A percentile compares a stretch with the other conserved stretches of the same genome.
phyloP scores from a whole-genome alignment of 2,797 vertebrate genomes.

The Chelon auratus region DNA sequence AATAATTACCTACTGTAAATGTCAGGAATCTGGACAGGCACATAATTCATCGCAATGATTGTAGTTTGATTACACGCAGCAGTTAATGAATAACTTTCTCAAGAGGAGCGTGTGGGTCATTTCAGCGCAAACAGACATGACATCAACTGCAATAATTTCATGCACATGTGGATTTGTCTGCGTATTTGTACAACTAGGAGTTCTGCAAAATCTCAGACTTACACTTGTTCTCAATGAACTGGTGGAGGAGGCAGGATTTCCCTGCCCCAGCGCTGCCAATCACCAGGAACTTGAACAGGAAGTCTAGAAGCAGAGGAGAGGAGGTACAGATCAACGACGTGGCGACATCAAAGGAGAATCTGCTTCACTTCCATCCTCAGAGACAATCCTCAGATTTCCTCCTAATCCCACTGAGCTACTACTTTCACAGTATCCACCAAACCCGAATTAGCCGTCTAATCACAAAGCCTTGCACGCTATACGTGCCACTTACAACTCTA shows the following conservation, averaged over 20 bases:
- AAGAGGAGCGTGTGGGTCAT: not conserved
- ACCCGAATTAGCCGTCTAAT: constrained; percentile 61
- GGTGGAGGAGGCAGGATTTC: constrained; percentile 96
- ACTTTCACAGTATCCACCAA: constrained; percentile 37
- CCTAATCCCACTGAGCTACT: constrained; percentile 62
- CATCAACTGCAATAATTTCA: constrained; percentile 10
- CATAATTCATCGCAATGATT: not conserved
- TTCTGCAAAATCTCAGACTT: constrained; percentile 63
- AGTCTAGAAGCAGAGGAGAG: constrained; percentile 85
- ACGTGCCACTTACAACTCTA: constrained; percentile 28
- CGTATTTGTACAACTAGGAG: constrained; percentile 1
- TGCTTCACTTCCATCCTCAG: constrained; percentile 32
- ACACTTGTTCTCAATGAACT: constrained; percentile 98
- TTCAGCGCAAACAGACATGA: not conserved
- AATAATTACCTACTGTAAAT: constrained; percentile 23
- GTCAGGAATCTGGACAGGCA: constrained; percentile 3
- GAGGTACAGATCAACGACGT: constrained; percentile 51
- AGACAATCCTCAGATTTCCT: constrained; percentile 52
- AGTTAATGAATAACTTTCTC: constrained; percentile 25
- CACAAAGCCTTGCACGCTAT: constrained; percentile 40
- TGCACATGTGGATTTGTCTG: not conserved
- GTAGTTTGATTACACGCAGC: constrained; percentile 2
- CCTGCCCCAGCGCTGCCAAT: constrained; percentile 95
- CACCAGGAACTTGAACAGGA: constrained; percentile 97
- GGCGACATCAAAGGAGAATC: constrained; percentile 16